Base-by-base conservation (phyloP, 1,140 invertebrate genomes). In the Psix sp. region DNA sequence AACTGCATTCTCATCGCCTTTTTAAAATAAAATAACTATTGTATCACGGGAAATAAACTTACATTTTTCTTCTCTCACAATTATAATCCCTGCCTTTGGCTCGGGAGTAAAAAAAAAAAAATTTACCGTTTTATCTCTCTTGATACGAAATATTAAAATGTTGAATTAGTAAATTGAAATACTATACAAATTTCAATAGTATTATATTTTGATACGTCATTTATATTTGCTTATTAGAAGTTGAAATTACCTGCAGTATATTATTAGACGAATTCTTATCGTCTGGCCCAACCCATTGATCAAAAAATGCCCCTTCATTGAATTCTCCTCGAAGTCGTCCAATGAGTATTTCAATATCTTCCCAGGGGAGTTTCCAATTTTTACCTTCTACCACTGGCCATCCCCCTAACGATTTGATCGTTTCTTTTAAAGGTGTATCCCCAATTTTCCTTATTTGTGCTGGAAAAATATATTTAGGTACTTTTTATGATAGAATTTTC, bases 251-350 rank as follows among this genome's bases (percentile, higher is more conserved):
- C 91, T 95, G 94, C 76, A 96, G 90, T 79, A 96, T 94, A 88
- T 96, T 94, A 63, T 90, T 89, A 16, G 93, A 93, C 74, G 93
- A 94, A 84, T 95, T 94, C 83, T 94, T 94, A 83, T 95, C 94
- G 77, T 95, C 94, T 0, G 94, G 93, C 0, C 93, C 94, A 45
- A 95, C 92, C 91, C 93, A 95, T 45, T 93, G 91, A 74, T 95
- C 93, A 18, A 95, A 85, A 9, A 95, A 84, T 26, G 93, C 90
- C 5, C 92, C 92, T 77, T 93, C 91, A 81, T 94, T 94, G 77
- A 91, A 93, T 52, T 92, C 89, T 0, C 91, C 89, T 0, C 93
- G 86, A 7, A 95, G 79, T 65, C 85, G 84, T 1, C 93, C 94
- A 35, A 94, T 83, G n/a, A 94, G 82, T 2, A 86, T 81, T 83